phyloP scores from a whole-genome alignment of 2,797 vertebrate species.

The Rhinogobio ventralis region DNA sequence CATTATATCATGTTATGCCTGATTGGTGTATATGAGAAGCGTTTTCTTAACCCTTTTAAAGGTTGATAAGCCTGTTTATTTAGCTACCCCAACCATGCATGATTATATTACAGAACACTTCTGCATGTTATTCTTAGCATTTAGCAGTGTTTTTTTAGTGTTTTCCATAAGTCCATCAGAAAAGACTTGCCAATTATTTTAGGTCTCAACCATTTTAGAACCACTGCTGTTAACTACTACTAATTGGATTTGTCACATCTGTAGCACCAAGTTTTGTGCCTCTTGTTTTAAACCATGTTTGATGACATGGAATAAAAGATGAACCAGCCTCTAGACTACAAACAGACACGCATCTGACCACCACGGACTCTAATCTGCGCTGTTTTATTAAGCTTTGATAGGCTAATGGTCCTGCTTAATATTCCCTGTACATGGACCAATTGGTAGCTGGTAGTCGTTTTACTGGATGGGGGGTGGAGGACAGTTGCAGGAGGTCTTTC shows the following conservation, averaged over 20 bases:
- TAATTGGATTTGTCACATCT: not conserved
- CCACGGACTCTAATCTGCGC: constrained; percentile 39
- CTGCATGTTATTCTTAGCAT: no score
- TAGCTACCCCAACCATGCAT: not conserved
- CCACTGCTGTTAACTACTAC: constrained; percentile 7
- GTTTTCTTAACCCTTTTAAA: not conserved
- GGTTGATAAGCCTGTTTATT: not conserved
- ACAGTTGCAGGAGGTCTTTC: constrained; percentile 44
- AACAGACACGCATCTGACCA: constrained; percentile 19
- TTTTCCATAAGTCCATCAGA: not conserved
- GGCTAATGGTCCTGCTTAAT: constrained; percentile 54
- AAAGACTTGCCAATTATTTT: not conserved
- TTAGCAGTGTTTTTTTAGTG: no score
- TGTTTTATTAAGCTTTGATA: constrained; percentile 35
- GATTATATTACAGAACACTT: not conserved
- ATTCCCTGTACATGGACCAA: constrained; percentile 24
- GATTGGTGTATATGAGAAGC: not conserved
- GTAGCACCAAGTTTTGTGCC: not conserved
- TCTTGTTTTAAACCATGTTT: not conserved
- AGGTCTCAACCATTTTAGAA: not conserved
- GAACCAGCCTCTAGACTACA: not conserved
- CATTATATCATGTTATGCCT: no score
- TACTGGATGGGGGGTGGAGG: constrained; percentile 34
- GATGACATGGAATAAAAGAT: constrained; percentile 25
- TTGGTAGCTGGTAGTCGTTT: constrained; percentile 13